Conservation (phyloP, 2,888 invertebrate genomes). For the Galeopsomyia nigrocyanea region DNA sequence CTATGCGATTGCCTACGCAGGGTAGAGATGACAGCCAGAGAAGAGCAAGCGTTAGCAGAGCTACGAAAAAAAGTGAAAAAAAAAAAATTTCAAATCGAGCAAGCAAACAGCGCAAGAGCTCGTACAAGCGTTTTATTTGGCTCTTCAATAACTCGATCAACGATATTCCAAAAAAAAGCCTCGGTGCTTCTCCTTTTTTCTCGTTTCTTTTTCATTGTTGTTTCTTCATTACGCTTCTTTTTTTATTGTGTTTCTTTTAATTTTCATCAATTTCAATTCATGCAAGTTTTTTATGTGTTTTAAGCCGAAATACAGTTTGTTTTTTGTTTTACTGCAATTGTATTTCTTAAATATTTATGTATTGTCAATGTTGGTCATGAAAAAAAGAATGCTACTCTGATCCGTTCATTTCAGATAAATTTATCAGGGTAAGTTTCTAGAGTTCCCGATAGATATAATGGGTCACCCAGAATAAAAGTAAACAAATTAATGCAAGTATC, state of each 20-base stretch:
- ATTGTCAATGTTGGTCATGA: no score
- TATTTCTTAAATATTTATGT: no score
- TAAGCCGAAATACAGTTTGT: no score
- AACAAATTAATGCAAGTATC: no score
- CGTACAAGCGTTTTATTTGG: conserved; percentile 11
- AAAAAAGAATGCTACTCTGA: no score
- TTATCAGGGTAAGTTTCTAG: no score
- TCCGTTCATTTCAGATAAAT: no score
- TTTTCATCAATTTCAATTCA: no score
- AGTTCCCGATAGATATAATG: no score
- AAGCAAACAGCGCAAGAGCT: conserved; percentile 8
- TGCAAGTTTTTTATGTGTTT: no score
- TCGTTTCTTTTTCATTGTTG: conserved; percentile 1
- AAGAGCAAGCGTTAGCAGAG: neutral
- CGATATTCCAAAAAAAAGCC: conserved; percentile 9
- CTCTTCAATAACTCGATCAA: conserved; percentile 23
- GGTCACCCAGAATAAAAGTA: no score
- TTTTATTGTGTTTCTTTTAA: neutral
- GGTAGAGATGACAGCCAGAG: neutral
- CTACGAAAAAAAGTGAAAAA: neutral
- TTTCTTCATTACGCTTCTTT: conserved; percentile 28
- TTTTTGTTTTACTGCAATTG: no score
- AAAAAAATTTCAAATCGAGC: conserved; percentile 20
- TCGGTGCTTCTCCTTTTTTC: conserved; percentile 2
- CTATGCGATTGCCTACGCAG: conserved; percentile 18